phyloP scores from a whole-genome alignment of 2,888 invertebrate species.

The Argyra leucocephala region DNA sequence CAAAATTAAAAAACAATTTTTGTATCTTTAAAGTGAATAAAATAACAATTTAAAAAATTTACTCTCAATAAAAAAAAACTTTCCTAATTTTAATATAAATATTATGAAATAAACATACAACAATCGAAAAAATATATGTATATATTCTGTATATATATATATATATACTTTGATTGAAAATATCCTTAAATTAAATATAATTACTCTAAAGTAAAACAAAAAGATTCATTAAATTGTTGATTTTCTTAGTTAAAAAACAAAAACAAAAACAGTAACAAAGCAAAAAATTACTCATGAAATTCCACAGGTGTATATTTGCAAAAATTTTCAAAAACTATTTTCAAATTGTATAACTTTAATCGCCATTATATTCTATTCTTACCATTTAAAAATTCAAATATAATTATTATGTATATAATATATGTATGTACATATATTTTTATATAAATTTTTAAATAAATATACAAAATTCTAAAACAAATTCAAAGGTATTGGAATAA shows the following conservation, averaged over 20 bases:
- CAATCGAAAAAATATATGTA: no score
- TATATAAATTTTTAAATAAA: background rate
- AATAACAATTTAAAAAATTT: no score
- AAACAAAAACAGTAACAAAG: no score
- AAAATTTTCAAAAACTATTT: constrained; percentile 3
- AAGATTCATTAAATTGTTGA: constrained; percentile 2
- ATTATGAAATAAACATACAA: no score
- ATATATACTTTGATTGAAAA: background rate
- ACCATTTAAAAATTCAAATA: no score
- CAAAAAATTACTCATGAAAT: background rate
- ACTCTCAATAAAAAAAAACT: no score
- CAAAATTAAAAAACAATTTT: no score
- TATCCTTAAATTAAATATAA: background rate
- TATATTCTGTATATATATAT: background rate
- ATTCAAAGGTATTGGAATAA: no score
- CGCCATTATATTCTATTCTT: background rate
- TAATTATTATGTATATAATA: background rate
- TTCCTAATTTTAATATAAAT: no score
- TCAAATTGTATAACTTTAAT: background rate
- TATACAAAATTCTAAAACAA: no score
- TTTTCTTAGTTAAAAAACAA: background rate
- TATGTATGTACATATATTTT: background rate
- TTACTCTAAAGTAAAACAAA: background rate
- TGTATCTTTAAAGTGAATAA: no score
- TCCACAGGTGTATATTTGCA: constrained; percentile 12